Conservation (phyloP, 2,113 vertebrate genomes). For the Leptosomus discolor region DNA sequence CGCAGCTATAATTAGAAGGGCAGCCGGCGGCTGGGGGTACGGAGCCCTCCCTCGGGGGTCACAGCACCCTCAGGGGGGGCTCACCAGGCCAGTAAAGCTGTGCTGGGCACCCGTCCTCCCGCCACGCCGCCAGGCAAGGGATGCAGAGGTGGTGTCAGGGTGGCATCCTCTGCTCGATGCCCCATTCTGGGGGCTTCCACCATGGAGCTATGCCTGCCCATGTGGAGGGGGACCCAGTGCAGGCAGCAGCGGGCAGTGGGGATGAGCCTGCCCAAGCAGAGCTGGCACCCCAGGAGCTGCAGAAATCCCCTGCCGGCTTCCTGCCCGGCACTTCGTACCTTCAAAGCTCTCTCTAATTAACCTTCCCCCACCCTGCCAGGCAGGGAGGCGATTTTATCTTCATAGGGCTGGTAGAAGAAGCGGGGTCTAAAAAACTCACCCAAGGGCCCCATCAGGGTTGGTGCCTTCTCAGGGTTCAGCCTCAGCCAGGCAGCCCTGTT, state of each 20-base stretch:
- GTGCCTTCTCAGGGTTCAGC: neutral
- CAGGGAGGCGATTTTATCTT: neutral
- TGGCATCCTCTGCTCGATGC: neutral
- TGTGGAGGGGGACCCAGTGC: neutral
- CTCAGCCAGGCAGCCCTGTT: neutral
- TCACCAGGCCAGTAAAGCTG: neutral
- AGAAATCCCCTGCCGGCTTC: neutral
- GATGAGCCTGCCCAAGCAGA: neutral
- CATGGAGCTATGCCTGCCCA: neutral
- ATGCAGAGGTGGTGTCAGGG: neutral
- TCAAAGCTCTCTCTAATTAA: slow-evolving; percentile 8
- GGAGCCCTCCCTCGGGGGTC: neutral
- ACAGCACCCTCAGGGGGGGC: rapidly evolving
- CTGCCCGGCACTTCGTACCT: rapidly evolving
- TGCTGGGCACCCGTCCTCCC: rapidly evolving
- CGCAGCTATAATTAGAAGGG: neutral
- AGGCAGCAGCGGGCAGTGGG: rapidly evolving
- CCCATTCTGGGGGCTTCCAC: neutral
- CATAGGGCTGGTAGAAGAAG: neutral
- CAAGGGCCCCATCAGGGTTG: rapidly evolving
- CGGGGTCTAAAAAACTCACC: neutral
- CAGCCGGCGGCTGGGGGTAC: neutral
- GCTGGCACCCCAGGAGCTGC: neutral
- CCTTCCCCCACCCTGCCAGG: neutral
- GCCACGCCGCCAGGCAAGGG: neutral